These are phyloP conservation scores for Anastrepha obliqua DNA, from an alignment of 1,140 invertebrate genomes.

Conservation along the genomic window DNA sequence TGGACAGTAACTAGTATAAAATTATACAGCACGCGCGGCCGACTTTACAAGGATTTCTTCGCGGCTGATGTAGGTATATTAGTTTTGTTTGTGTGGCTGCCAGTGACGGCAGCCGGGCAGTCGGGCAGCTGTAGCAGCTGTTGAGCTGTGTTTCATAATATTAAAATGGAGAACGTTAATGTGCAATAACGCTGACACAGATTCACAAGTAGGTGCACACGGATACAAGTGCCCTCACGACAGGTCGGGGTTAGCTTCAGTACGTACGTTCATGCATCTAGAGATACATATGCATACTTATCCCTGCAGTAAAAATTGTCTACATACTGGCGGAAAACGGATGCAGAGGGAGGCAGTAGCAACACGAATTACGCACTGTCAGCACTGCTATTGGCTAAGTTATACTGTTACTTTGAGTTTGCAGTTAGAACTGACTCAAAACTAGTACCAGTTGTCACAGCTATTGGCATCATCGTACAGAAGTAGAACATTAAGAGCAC, in stretches of 20 bases:
- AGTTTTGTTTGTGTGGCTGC: not conserved
- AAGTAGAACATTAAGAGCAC: too few relatives aligned
- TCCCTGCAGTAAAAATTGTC: not conserved
- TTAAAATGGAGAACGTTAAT: slow-evolving; percentile 24
- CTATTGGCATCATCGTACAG: too few relatives aligned
- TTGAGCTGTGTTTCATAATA: not conserved
- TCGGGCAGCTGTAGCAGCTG: not conserved
- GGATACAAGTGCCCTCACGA: not conserved
- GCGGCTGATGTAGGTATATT: not conserved
- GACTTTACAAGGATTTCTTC: not conserved
- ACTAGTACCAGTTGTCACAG: too few relatives aligned
- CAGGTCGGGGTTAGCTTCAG: not conserved
- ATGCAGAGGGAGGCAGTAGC: too few relatives aligned
- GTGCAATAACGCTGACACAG: slow-evolving; percentile 9
- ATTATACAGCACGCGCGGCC: slow-evolving; percentile 6
- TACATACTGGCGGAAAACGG: not conserved
- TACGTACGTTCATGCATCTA: not conserved
- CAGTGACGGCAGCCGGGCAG: not conserved
- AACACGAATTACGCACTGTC: too few relatives aligned
- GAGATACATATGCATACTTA: not conserved
- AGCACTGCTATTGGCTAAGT: too few relatives aligned
- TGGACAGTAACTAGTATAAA: not conserved
- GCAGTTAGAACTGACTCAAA: too few relatives aligned
- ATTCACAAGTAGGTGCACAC: slow-evolving; percentile 6
- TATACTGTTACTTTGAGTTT: too few relatives aligned